Base-by-base conservation (phyloP, 2,113 vertebrate genomes). In the Donacobius atricapilla region DNA sequence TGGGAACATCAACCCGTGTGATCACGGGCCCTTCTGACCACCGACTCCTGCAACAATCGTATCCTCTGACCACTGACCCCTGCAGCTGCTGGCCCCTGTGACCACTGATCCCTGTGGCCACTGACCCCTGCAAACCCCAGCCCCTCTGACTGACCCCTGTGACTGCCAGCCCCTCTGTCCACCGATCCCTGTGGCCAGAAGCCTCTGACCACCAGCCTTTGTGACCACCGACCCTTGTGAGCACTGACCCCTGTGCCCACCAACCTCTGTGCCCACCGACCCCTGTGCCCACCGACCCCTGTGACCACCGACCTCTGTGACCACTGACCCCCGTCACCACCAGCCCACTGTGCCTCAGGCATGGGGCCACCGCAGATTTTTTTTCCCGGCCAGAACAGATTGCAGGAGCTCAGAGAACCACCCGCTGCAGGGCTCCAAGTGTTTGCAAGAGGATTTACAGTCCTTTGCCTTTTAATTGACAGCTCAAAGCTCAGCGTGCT, bases 341-440 rank as follows among this genome's bases (percentile, higher is more conserved):
- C 7, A 1, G 10, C n/a, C 42, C 24, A 1, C 27, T 2, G 37
- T 6, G 33, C 35, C 6, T 5, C 47, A 33, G 7, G 4, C 3
- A 1, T 10, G 8, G 31, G 8, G 9, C 19, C 4, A 5, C 2
- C 0, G 0, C 45, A 17, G 35, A 2, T 44, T 51, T 23, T n/a
- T n/a, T 16, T 17, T 30, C 35, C 30, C 0, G 0, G 45, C 1
- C 11, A 27, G 68, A 70, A 15, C 31, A 81, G 81, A 31, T 22
- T 23, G 70, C 16, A 13, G 28, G 28, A 42, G 66, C 83, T 45
- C 73, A 35, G 61, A 53, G 30, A 48, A 4, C 6, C 19, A 23
- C 25, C 1, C 1, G 6, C 60, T 8, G 69, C 78, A 22, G 65
- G 48, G 30, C 30, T 7, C 1, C 3, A 13, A 27, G 88, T 11